A percentile compares a stretch with the other conserved stretches of the same genome.
These are phyloP conservation scores for Bos indicus DNA, from an alignment of 2,113 vertebrate species.

Conservation along the genomic window DNA sequence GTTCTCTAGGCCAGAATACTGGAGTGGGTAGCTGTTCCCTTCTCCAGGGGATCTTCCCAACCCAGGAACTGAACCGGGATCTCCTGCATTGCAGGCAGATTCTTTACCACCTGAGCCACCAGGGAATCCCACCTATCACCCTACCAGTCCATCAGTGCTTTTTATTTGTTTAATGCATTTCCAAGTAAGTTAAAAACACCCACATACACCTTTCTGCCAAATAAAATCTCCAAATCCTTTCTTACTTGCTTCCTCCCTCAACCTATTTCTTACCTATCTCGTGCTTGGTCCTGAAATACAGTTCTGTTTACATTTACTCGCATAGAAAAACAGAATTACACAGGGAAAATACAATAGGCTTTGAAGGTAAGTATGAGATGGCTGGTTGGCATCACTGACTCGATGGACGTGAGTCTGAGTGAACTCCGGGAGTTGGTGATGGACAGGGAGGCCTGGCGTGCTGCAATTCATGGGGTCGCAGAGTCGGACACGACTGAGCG, in stretches of 20 bases:
- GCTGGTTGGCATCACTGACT: no score
- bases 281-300: background rate
- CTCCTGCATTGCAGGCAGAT: background rate
- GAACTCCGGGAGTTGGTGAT: no score
- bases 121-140: background rate
- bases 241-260: background rate
- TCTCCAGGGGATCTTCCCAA: background rate
- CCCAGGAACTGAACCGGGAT: background rate
- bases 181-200: background rate
- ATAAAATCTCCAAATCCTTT: background rate
- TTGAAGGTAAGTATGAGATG: background rate
- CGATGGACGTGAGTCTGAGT: no score
- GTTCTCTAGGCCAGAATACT: background rate
- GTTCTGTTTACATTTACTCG: background rate
- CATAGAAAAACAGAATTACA: background rate
- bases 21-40: background rate
- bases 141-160: background rate
- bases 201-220: background rate
- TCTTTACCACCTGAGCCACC: background rate
- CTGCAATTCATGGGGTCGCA: no score
- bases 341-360: background rate
- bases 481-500: no score
- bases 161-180: background rate
- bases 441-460: no score
- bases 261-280: background rate